Conservation (phyloP, 2,888 invertebrate species). For the Polylopha cassiicola region DNA sequence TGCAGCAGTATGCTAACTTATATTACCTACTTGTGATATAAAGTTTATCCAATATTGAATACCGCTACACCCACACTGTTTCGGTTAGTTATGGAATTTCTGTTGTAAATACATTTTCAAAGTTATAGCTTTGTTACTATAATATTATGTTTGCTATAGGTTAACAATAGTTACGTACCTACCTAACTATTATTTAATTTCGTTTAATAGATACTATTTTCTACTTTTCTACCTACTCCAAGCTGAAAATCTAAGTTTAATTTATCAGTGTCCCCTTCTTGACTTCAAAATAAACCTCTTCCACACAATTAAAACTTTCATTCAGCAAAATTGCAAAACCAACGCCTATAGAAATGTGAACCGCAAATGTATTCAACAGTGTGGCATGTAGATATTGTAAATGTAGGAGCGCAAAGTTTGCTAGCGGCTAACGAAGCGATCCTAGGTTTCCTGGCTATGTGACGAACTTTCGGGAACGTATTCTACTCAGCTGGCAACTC, state of each 20-base stretch:
- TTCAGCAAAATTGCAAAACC: not conserved
- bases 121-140: not conserved
- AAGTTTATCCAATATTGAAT: conserved; percentile 13
- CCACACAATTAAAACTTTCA: no score
- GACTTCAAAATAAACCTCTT: no score
- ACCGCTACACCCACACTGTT: conserved; percentile 10
- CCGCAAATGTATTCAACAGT: conserved; percentile 11
- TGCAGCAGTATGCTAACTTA: conserved; percentile 4
- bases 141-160: no score
- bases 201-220: no score
- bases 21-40: conserved; percentile 5
- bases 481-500: conserved; percentile 3
- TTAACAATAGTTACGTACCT: no score
- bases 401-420: conserved; percentile 11
- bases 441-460: conserved; percentile 3
- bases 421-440: conserved; percentile 15
- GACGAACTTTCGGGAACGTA: conserved; percentile 10
- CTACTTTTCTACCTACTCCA: no score
- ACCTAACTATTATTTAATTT: no score
- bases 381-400: conserved; percentile 10
- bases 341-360: conserved; percentile 8
- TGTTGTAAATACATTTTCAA: conserved; percentile 1
- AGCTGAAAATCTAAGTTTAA: no score
- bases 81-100: conserved; percentile 9
- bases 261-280: no score